Evolutionary conservation across 2,113 vertebrate genomes (phyloP).

Genomic region (Alexandromys fortis): DNA sequence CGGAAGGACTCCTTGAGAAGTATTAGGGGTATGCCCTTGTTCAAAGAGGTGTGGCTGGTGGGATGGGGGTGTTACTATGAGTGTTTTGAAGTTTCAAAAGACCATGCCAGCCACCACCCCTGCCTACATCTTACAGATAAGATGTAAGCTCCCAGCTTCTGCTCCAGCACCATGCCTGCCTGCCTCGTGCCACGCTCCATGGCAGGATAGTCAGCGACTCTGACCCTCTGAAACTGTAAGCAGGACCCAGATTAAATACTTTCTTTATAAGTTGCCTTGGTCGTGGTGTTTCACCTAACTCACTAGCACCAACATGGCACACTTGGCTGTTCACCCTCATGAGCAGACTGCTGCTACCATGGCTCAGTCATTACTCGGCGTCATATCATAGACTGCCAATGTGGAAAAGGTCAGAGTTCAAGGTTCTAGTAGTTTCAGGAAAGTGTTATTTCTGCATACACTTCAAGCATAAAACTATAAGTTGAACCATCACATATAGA

Average conservation of each 20-base stretch:
- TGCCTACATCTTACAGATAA: not conserved
- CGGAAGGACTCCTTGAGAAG: not conserved
- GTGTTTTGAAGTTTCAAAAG: not conserved
- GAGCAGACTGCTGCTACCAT: not conserved
- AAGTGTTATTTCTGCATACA: not conserved
- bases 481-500: not conserved
- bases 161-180: not conserved
- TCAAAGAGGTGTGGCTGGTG: not conserved
- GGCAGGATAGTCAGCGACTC: not conserved
- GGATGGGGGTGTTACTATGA: not conserved
- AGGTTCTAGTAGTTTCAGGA: too few species aligned
- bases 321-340: fast-evolving
- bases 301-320: too few species aligned
- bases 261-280: not conserved
- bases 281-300: too few species aligned
- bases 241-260: not conserved
- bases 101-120: too few species aligned
- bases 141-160: not conserved
- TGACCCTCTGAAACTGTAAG: not conserved
- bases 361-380: not conserved
- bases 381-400: not conserved
- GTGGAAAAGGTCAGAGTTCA: not conserved
- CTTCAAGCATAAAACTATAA: not conserved
- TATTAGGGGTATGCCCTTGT: not conserved
- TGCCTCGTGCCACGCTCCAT: not conserved